phyloP scores from a whole-genome alignment of 2,113 vertebrate genomes.

The Oenanthe melanoleuca region DNA sequence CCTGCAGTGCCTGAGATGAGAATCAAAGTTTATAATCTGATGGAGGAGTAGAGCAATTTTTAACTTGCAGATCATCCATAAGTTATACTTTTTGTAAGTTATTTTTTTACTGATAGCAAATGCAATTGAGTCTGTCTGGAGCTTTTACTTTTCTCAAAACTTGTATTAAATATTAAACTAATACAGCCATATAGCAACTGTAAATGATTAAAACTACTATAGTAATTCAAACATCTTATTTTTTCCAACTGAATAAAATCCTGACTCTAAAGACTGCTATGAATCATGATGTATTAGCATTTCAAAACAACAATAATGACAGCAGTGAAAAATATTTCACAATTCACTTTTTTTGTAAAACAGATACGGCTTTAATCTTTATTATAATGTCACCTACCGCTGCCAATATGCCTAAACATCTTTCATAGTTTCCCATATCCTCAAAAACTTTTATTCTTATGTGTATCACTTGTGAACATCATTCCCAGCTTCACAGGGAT shows the following conservation, averaged over 20 bases:
- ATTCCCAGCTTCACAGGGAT: background rate
- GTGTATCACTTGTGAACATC: background rate
- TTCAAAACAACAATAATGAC: slow-evolving; percentile 23
- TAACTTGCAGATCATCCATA: background rate
- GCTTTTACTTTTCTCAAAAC: background rate
- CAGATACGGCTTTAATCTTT: slow-evolving; percentile 14
- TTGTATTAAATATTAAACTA: slow-evolving; percentile 19
- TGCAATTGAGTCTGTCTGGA: background rate
- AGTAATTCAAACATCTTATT: background rate
- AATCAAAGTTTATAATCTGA: background rate
- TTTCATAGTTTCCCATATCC: background rate
- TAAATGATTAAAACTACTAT: background rate
- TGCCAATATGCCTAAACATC: background rate
- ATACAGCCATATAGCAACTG: background rate
- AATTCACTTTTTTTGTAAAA: slow-evolving; percentile 17
- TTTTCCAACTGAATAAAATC: background rate
- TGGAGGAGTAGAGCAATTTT: background rate
- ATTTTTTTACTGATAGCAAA: background rate
- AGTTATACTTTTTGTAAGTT: background rate
- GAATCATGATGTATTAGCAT: slow-evolving; percentile 13
- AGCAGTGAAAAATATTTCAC: slow-evolving; percentile 23
- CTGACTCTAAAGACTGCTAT: background rate
- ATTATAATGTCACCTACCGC: background rate
- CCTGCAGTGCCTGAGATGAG: background rate
- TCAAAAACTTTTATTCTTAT: background rate